Conservation (phyloP, 2,888 invertebrate species). For the Agapostemon virescens region DNA sequence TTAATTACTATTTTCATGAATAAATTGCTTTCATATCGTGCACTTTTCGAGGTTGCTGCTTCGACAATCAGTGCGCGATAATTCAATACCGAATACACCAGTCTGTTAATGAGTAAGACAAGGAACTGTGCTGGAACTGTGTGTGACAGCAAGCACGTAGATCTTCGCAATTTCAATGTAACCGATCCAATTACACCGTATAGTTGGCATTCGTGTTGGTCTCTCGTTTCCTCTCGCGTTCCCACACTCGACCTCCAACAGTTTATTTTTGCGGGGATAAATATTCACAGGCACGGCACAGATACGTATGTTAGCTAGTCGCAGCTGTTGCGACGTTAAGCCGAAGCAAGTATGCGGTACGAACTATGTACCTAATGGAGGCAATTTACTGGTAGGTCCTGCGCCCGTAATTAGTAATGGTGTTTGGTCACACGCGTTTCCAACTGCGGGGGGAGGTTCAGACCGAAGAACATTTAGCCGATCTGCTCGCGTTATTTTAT, state of each 20-base stretch:
- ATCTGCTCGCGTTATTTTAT: slow-evolving; percentile 55
- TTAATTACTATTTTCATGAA: no score
- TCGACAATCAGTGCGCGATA: no score
- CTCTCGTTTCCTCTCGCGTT: background rate
- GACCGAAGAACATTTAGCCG: slow-evolving; percentile 44
- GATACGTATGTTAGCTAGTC: slow-evolving; percentile 35
- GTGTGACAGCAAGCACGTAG: background rate
- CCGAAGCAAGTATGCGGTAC: slow-evolving; percentile 55
- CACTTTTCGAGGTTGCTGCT: no score
- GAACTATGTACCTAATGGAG: slow-evolving; percentile 58
- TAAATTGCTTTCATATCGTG: no score
- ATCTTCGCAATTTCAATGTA: background rate
- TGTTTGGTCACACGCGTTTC: slow-evolving; percentile 60
- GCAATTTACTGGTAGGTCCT: slow-evolving; percentile 61
- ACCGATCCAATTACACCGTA: background rate
- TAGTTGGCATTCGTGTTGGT: background rate
- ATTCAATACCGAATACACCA: no score
- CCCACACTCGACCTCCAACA: background rate
- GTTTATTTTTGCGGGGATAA: slow-evolving; percentile 37
- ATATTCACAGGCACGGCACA: slow-evolving; percentile 32
- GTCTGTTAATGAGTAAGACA: no score
- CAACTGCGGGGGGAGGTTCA: slow-evolving; percentile 19
- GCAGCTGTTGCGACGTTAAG: slow-evolving; percentile 61
- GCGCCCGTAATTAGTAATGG: slow-evolving; percentile 65
- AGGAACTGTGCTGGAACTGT: no score